phyloP scores from a whole-genome alignment of 2,797 vertebrate species.

The Tarsius wallacei region DNA sequence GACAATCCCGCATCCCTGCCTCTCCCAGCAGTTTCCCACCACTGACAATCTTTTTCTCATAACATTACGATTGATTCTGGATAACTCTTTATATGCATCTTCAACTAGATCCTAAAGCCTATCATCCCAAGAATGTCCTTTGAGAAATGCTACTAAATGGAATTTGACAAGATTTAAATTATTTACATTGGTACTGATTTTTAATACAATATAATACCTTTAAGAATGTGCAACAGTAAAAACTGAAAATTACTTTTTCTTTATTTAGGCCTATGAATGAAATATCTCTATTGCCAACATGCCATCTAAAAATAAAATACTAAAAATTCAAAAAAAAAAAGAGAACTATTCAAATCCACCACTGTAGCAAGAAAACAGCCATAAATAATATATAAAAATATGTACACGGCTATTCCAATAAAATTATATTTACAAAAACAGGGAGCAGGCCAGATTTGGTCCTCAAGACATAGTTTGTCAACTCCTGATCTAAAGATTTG shows the following conservation, averaged over 20 bases:
- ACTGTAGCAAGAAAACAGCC: background rate
- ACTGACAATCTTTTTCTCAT: too few species aligned
- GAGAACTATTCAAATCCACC: too few species aligned
- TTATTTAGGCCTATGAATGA: background rate
- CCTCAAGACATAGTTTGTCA: too few species aligned
- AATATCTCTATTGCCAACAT: constrained; percentile 9
- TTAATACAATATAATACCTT: background rate
- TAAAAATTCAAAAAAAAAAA: background rate
- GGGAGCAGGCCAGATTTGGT: too few species aligned
- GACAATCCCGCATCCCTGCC: too few species aligned
- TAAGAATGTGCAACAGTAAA: background rate
- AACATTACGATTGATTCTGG: too few species aligned
- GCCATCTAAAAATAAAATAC: background rate
- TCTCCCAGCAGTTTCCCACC: too few species aligned
- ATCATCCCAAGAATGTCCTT: background rate
- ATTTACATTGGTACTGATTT: constrained; percentile 26
- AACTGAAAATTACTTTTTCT: constrained; percentile 29
- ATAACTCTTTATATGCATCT: background rate
- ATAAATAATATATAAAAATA: background rate
- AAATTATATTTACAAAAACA: too few species aligned
- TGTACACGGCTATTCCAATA: too few species aligned
- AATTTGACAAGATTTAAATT: constrained; percentile 22
- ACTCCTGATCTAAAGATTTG: too few species aligned
- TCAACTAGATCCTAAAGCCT: background rate
- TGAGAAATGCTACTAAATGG: constrained; percentile 1